These are phyloP conservation scores for Rotaria sp. DNA, from an alignment of 2,888 invertebrate genomes.

Conservation along the genomic window DNA sequence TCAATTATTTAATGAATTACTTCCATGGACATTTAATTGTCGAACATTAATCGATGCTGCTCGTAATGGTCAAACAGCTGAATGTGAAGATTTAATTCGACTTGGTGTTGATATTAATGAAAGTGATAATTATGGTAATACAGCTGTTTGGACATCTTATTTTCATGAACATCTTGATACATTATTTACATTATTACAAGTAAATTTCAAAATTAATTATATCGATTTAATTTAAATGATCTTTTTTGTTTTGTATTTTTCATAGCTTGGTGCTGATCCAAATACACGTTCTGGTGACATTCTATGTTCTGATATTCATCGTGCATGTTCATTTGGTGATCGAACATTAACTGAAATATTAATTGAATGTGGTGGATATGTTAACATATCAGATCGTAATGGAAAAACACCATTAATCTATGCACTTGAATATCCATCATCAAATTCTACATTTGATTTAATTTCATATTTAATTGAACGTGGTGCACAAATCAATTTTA, in stretches of 20 bases:
- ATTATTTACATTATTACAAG: background rate
- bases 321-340: background rate
- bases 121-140: background rate
- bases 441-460: background rate
- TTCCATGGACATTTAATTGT: constrained; percentile 6
- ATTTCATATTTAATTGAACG: background rate
- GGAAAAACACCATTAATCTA: constrained; percentile 1
- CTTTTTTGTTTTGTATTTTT: too few species aligned
- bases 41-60: constrained; percentile 12
- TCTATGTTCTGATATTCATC: background rate
- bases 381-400: background rate
- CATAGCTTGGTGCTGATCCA: background rate
- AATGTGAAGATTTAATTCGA: constrained; percentile 18
- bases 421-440: background rate
- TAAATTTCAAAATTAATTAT: background rate
- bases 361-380: background rate
- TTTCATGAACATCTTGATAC: constrained; percentile 27
- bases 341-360: background rate
- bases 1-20: background rate
- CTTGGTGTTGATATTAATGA: constrained; percentile 16
- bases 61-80: background rate
- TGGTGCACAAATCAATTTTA: background rate
- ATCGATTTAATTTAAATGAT: background rate
- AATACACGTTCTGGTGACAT: background rate
- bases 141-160: background rate